Evolutionary conservation across 2,888 invertebrate genomes (phyloP), one percentile per base, ranked within the genome.

Genomic region (Autographa pulchrina): DNA sequence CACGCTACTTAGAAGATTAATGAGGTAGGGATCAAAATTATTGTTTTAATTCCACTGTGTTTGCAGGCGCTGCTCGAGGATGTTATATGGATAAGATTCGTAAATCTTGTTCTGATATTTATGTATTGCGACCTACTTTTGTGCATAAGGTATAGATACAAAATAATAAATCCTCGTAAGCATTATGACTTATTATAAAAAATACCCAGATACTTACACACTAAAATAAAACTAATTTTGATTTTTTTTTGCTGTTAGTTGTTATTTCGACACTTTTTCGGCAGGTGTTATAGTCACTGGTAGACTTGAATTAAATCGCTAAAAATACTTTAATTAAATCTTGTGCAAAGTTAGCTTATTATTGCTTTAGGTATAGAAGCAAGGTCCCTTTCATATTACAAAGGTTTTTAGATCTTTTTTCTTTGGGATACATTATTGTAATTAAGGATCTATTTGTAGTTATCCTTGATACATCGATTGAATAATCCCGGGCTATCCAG

Each of bases 1-100:
- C 71, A 73, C 74, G 78, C 74, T 79, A 77, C 70, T 76, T 74
- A 78, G 63, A 73, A 70, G 77, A 82, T 84, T 82, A 82, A 82
- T 84, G 85, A 79, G 72, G 75, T 82, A 70, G 62, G 68, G 70
- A 68, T 18, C 63, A 41, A 64, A 82, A 70, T 79, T 84, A 82
- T 84, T 77, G 68, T 84, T 73, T 73, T 72, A 74, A 70, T 77
- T 81, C 73, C 52, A 72, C 73, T 66, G 72, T 58, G 63, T 54
- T 68, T 61, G 20, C 54, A 68, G 54, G 58, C 58, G 48, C 18
- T 31, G 43, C 38, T 32, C 5, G 65, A 9, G 4, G 60, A 20
- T 59, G 56, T 48, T 38, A n/a, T 58, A 38, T 59, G 9, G 5
- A n/a, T 62, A 25, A 68, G 25, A 61, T 16, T 56, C 0, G 13